Percentiles rank a stretch among this genome's conserved stretches.
Evolutionary conservation across 2,888 invertebrate genomes (phyloP).

Genomic region (Oxycera nigricornis): DNA sequence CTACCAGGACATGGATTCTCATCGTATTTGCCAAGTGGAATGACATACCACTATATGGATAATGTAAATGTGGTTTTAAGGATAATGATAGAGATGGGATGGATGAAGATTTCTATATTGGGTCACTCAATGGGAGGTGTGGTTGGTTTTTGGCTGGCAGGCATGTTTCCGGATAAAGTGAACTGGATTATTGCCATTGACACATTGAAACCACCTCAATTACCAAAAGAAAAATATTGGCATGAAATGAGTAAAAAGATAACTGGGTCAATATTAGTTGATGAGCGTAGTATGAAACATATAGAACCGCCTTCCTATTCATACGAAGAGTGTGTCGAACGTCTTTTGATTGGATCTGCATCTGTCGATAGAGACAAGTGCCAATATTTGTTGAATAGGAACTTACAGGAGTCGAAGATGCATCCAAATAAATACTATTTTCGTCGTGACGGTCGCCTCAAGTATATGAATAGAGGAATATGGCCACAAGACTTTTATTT

Average conservation of each 20-base stretch:
- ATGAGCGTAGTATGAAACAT: conserved; percentile 55
- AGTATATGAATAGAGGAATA: conserved; percentile 53
- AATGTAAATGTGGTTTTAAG: conserved; percentile 64
- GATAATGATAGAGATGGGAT: conserved; percentile 70
- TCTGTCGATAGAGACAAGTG: conserved; percentile 67
- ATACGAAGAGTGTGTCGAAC: conserved; percentile 68
- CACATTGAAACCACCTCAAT: conserved; percentile 55
- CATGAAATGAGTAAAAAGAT: conserved; percentile 59
- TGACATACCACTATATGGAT: conserved; percentile 62
- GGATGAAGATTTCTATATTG: conserved; percentile 73
- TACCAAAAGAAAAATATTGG: conserved; percentile 50
- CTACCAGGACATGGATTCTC: conserved; percentile 77
- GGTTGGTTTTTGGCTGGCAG: conserved; percentile 67
- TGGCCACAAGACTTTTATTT: conserved; percentile 63
- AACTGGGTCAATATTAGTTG: conserved; percentile 61
- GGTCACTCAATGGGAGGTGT: conserved; percentile 75
- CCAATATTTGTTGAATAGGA: conserved; percentile 66
- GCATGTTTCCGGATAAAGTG: conserved; percentile 67
- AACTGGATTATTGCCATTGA: conserved; percentile 58
- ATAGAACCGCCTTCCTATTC: conserved; percentile 69
- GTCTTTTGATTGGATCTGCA: conserved; percentile 65
- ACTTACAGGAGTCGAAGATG: conserved; percentile 64
- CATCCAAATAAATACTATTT: conserved; percentile 70
- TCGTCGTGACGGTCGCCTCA: conserved; percentile 71
- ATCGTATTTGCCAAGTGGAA: conserved; percentile 71